Evolutionary conservation across 2,888 invertebrate species (phyloP).

Genomic region (Acronicta alni): DNA sequence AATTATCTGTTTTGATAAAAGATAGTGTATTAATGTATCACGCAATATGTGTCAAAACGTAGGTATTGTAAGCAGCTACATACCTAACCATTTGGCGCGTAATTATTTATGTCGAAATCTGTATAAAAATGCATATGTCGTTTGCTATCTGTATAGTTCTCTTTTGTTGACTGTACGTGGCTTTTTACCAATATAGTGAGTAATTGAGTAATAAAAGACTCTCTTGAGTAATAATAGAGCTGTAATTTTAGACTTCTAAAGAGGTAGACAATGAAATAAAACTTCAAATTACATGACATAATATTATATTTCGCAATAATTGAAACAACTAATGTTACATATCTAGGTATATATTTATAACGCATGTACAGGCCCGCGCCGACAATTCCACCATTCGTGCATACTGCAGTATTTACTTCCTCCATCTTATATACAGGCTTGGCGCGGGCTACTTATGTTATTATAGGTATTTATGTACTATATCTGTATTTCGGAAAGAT

Average conservation of each 20-base stretch:
- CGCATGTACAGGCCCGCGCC: slow-evolving; percentile 70
- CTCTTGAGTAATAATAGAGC: too few relatives aligned
- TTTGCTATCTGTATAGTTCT: too few relatives aligned
- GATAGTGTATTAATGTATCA: too few relatives aligned
- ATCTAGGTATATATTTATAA: slow-evolving; percentile 66
- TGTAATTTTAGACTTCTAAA: background rate
- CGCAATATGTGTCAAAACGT: too few relatives aligned
- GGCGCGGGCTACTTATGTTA: slow-evolving; percentile 63
- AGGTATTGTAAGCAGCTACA: too few relatives aligned
- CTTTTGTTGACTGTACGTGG: too few relatives aligned
- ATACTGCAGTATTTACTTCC: slow-evolving; percentile 76
- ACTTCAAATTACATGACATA: slow-evolving; percentile 65
- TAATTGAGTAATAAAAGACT: too few relatives aligned
- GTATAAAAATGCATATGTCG: too few relatives aligned
- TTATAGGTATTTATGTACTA: slow-evolving; percentile 27
- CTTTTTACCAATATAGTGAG: too few relatives aligned
- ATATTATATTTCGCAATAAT: slow-evolving; percentile 81
- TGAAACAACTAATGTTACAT: slow-evolving; percentile 80
- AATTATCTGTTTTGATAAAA: too few relatives aligned
- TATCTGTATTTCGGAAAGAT: slow-evolving; percentile 3
- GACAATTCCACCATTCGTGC: slow-evolving; percentile 85
- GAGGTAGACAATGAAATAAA: slow-evolving; percentile 49
- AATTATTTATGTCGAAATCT: too few relatives aligned
- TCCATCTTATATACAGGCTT: slow-evolving; percentile 73
- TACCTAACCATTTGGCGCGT: too few relatives aligned